A percentile compares a stretch with the other conserved stretches of the same genome.
Evolutionary conservation across 1,140 invertebrate genomes (phyloP).

Genomic region (Drosophila prosaltans): DNA sequence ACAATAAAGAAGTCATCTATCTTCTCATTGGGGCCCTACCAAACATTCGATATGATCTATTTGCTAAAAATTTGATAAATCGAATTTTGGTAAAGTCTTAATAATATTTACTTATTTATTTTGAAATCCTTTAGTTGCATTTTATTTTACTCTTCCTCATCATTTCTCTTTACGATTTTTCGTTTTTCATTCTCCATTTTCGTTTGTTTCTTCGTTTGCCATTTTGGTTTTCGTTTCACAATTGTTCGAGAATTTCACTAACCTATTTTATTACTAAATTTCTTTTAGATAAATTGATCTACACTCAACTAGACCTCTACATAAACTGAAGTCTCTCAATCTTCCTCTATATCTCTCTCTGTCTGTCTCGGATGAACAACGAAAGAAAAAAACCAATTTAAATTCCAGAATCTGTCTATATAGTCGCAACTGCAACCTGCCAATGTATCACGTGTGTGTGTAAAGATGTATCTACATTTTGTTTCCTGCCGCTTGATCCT

Average conservation of each 20-base stretch:
- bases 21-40: background rate
- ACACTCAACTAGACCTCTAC: slow-evolving; percentile 64
- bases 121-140: too few species aligned
- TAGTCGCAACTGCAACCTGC: too few species aligned
- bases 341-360: slow-evolving; percentile 26
- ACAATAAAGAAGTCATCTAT: slow-evolving; percentile 33
- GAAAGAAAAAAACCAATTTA: background rate
- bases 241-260: slow-evolving; percentile 74
- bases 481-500: background rate
- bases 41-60: slow-evolving; percentile 25
- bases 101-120: too few species aligned
- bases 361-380: slow-evolving; percentile 30
- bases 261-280: slow-evolving; percentile 83
- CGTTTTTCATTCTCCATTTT: slow-evolving; percentile 50
- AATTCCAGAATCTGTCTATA: background rate
- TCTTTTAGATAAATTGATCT: slow-evolving; percentile 77
- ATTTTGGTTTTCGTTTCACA: slow-evolving; percentile 23
- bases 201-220: slow-evolving; percentile 28
- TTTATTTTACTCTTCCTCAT: background rate
- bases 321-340: slow-evolving; percentile 68
- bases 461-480: background rate
- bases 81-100: slow-evolving; percentile 4
- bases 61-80: slow-evolving; percentile 1
- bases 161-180: background rate
- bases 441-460: too few species aligned